Evolutionary conservation across 1,140 invertebrate species (phyloP).

Genomic region (Zaprionus ornatus): DNA sequence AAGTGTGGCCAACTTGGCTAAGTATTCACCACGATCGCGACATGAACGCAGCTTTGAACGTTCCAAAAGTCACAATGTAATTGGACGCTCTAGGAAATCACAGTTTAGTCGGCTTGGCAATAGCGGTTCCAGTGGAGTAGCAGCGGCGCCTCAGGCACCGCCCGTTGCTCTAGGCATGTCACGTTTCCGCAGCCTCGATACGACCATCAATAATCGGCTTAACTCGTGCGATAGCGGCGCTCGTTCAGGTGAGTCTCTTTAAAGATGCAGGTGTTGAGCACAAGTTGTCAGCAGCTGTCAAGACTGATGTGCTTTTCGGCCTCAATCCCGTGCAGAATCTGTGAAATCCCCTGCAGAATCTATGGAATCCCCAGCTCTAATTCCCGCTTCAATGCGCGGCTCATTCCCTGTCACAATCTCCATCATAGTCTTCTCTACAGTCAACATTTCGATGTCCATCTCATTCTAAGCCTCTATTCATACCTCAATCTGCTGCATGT

Average conservation of each 20-base stretch:
- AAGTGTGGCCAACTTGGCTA: conserved; percentile 29
- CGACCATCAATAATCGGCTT: conserved; percentile 71
- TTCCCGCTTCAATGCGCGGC: neutral
- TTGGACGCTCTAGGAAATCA: conserved; percentile 73
- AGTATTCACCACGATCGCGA: conserved; percentile 65
- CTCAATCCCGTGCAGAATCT: neutral
- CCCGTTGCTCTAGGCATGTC: conserved; percentile 53
- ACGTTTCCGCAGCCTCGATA: conserved; percentile 81
- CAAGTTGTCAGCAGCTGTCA: neutral
- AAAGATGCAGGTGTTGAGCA: neutral
- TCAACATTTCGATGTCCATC: too few relatives aligned
- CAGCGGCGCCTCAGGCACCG: conserved; percentile 5
- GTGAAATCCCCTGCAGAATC: too few relatives aligned
- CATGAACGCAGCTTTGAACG: conserved; percentile 72
- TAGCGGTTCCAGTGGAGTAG: conserved; percentile 25
- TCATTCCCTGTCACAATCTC: neutral
- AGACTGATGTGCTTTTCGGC: neutral
- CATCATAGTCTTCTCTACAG: too few relatives aligned
- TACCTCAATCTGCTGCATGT: neutral
- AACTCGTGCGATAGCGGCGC: conserved; percentile 83
- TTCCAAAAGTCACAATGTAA: conserved; percentile 67
- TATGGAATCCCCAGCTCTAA: neutral
- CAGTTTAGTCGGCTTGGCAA: conserved; percentile 67
- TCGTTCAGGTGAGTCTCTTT: conserved; percentile 72
- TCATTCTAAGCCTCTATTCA: neutral